Conservation (phyloP, 2,113 vertebrate genomes). For the Scartelaos histophorus region DNA sequence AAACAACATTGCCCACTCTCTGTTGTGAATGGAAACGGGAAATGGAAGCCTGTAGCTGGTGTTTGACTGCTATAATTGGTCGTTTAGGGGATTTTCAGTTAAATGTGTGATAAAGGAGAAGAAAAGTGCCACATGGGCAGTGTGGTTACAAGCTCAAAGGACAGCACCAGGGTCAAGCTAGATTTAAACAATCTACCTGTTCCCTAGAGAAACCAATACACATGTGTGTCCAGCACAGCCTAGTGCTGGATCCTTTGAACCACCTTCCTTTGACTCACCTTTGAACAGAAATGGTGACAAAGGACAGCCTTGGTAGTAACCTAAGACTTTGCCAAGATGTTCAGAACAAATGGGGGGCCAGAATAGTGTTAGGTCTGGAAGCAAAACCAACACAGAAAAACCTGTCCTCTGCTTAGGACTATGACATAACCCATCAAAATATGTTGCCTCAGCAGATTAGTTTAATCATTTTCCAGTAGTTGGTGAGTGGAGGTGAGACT, state of each 20-base stretch:
- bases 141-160: not conserved
- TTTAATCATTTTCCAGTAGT: not conserved
- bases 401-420: not conserved
- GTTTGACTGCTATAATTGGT: slow-evolving; percentile 63
- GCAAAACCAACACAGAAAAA: not conserved
- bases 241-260: no score
- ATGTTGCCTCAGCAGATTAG: not conserved
- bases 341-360: not conserved
- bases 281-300: not conserved
- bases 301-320: not conserved
- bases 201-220: not conserved
- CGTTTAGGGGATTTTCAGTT: slow-evolving; percentile 58
- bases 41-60: slow-evolving; percentile 21
- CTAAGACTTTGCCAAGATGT: not conserved
- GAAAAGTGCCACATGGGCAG: not conserved
- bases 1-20: slow-evolving; percentile 46
- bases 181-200: not conserved
- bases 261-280: not conserved
- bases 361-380: not conserved
- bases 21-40: slow-evolving; percentile 60
- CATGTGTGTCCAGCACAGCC: not conserved
- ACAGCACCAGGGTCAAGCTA: not conserved
- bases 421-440: no score
- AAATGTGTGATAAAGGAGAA: slow-evolving; percentile 59
- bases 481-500: not conserved